A percentile compares a stretch with the other conserved stretches of the same genome.
Evolutionary conservation across 2,113 vertebrate genomes (phyloP).

Genomic region (Carettochelys insculpta): DNA sequence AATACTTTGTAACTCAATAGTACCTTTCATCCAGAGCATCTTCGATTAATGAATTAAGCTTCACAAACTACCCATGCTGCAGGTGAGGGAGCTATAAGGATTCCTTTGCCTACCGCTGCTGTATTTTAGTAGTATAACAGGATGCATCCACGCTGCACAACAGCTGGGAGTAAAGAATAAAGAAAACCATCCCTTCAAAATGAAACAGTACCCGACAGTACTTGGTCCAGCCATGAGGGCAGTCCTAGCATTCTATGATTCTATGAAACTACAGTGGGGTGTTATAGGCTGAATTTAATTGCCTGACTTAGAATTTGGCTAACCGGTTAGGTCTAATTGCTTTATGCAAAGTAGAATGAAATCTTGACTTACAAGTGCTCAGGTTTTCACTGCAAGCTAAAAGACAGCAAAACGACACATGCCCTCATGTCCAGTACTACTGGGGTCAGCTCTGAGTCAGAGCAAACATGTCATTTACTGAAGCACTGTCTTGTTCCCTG

Average conservation of each 20-base stretch:
- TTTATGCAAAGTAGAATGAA: neutral
- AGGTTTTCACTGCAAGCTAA: neutral
- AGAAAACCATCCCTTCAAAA: neutral
- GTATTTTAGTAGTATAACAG: neutral
- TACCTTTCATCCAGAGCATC: neutral
- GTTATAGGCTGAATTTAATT: neutral
- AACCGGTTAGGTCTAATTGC: neutral
- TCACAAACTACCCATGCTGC: neutral
- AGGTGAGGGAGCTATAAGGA: neutral
- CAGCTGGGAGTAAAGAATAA: neutral
- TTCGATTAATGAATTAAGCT: neutral
- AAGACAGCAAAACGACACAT: rapidly evolving
- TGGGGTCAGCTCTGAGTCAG: neutral
- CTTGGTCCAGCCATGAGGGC: too few species aligned
- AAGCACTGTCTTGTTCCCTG: neutral
- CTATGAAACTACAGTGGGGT: neutral
- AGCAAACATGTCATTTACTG: too few species aligned
- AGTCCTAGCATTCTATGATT: too few species aligned
- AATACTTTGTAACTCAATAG: neutral
- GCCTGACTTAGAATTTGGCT: neutral
- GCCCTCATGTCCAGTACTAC: neutral
- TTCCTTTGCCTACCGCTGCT: neutral
- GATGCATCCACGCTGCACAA: neutral
- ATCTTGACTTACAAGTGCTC: neutral
- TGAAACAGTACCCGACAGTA: too few species aligned